phyloP scores from a whole-genome alignment of 2,113 vertebrate species.

The Psephotus haematonotus region DNA sequence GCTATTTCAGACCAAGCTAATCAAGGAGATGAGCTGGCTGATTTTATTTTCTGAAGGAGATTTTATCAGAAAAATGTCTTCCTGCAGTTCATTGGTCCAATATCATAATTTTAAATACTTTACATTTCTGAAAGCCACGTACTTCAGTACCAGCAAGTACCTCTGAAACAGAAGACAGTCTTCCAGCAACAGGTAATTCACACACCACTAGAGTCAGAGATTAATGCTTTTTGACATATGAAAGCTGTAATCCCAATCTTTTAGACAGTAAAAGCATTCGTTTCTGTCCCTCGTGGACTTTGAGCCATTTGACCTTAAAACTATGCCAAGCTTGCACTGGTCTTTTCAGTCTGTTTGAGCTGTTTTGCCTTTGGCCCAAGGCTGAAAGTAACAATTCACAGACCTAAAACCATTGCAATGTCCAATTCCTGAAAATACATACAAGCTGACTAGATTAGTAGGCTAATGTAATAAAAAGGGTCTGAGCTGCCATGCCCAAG shows the following conservation, averaged over 20 bases:
- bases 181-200: neutral
- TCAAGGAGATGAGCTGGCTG: neutral
- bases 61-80: neutral
- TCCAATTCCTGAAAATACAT: neutral
- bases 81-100: neutral
- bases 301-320: constrained; percentile 8
- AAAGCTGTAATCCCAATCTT: constrained; percentile 4
- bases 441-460: neutral
- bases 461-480: neutral
- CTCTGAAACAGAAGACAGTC: neutral
- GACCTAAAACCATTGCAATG: neutral
- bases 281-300: neutral
- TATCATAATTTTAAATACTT: neutral
- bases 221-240: constrained; percentile 6
- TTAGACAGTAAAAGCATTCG: neutral
- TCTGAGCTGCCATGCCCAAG: neutral
- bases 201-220: neutral
- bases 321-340: neutral
- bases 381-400: neutral
- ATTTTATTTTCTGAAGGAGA: neutral
- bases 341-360: neutral
- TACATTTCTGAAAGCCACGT: neutral
- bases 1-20: neutral
- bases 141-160: neutral
- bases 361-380: neutral